Evolutionary conservation across 2,113 vertebrate species (phyloP).

Genomic region (Phaethornis superciliosus): DNA sequence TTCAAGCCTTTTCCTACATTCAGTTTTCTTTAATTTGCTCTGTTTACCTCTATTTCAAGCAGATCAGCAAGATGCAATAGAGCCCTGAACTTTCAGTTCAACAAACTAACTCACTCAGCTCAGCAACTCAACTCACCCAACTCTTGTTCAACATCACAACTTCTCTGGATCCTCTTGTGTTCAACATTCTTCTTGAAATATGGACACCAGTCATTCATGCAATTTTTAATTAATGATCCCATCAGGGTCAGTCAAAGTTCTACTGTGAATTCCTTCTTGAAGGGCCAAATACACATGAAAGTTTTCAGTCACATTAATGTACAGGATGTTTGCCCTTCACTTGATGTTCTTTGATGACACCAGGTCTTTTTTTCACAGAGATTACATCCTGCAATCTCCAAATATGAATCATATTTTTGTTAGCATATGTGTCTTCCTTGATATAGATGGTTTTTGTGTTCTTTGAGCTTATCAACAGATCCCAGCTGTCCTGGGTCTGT

Average conservation of each 20-base stretch:
- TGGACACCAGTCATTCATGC: fast-evolving
- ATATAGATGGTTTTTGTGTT: neutral
- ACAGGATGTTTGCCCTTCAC: neutral
- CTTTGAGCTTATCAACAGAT: neutral
- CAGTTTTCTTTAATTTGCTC: neutral
- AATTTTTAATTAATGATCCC: neutral
- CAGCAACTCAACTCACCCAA: neutral
- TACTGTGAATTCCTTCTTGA: neutral
- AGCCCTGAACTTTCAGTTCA: neutral
- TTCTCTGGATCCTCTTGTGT: neutral
- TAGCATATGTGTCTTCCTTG: neutral
- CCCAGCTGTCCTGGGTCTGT: neutral
- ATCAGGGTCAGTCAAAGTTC: neutral
- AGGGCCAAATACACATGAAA: neutral
- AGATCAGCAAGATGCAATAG: fast-evolving
- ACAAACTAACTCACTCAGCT: neutral
- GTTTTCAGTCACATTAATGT: neutral
- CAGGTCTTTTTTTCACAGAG: neutral
- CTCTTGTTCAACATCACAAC: neutral
- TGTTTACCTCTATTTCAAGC: neutral
- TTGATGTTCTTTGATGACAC: neutral
- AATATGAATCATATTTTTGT: neutral
- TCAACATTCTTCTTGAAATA: neutral
- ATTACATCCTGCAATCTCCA: neutral
- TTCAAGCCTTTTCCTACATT: neutral